Percentiles rank a stretch among this genome's conserved stretches.
Conservation (phyloP, 1,140 invertebrate genomes). For the Orussus abietinus region DNA sequence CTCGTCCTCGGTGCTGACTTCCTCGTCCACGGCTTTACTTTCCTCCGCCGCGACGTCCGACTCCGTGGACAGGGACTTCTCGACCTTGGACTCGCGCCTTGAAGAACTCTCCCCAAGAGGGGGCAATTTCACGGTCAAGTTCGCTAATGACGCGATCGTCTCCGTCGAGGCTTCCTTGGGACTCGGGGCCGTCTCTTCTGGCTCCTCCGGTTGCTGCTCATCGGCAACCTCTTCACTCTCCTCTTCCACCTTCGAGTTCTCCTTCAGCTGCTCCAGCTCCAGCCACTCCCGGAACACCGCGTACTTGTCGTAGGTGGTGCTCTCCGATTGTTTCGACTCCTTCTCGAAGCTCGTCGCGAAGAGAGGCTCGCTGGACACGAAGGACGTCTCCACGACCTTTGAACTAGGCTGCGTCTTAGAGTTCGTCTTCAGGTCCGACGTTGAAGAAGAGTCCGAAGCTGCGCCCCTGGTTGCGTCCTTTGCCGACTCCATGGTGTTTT, state of each 20-base stretch:
- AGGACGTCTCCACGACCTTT: constrained; percentile 7
- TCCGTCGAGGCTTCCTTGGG: constrained; percentile 1
- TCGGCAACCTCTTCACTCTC: constrained; percentile 66
- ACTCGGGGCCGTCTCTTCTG: constrained; percentile 14
- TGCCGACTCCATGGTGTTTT: constrained; percentile 11
- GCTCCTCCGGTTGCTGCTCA: constrained; percentile 25
- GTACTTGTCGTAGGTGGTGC: constrained; percentile 67
- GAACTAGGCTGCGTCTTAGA: constrained; percentile 16
- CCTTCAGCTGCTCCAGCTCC: constrained; percentile 62
- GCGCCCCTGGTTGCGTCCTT: constrained; percentile 35
- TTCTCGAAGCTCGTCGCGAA: constrained; percentile 60
- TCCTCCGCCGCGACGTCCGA: too few species aligned
- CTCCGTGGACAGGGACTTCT: too few species aligned
- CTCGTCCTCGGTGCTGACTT: too few species aligned
- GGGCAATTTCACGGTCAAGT: constrained; percentile 38
- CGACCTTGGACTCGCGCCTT: constrained; percentile 10
- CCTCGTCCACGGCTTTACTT: too few species aligned
- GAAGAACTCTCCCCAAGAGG: constrained; percentile 19
- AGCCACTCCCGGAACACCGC: constrained; percentile 81
- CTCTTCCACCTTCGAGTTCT: constrained; percentile 14
- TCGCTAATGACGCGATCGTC: constrained; percentile 31
- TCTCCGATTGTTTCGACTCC: constrained; percentile 35
- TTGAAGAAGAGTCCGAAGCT: constrained; percentile 13
- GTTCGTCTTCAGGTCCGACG: constrained; percentile 11
- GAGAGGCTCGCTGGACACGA: constrained; percentile 27